Evolutionary conservation across 2,797 vertebrate species (phyloP).

Genomic region (Stomatorhinus walkeri): DNA sequence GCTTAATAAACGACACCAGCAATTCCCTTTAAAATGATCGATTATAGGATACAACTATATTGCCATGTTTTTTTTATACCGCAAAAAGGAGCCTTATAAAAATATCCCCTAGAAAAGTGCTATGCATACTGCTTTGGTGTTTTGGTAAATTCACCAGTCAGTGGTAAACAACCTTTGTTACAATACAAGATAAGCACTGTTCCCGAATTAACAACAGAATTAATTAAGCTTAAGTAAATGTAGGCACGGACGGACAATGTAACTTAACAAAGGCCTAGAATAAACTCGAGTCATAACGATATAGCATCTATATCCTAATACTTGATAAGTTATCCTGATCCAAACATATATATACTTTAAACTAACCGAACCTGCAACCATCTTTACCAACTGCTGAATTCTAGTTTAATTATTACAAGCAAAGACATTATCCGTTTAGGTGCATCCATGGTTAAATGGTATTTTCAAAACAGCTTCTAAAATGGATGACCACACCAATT

Average conservation of each 20-base stretch:
- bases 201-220: slow-evolving; percentile 1
- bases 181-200: slow-evolving; percentile 14
- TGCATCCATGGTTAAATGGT: neutral
- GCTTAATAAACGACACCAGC: neutral
- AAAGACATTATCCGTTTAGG: slow-evolving; percentile 3
- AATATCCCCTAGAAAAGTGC: neutral
- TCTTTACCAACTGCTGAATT: neutral
- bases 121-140: neutral
- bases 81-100: neutral
- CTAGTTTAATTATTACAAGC: neutral
- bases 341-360: neutral
- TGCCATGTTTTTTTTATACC: neutral
- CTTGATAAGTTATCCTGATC: neutral
- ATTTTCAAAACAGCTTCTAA: slow-evolving; percentile 30
- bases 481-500: slow-evolving; percentile 30
- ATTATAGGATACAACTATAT: neutral
- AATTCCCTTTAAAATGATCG: neutral
- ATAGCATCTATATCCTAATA: neutral
- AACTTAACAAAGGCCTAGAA: neutral
- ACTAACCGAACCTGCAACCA: neutral
- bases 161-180: slow-evolving; percentile 12
- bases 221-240: neutral
- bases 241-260: neutral
- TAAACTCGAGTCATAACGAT: neutral
- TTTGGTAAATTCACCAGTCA: slow-evolving; percentile 10